Evolutionary conservation across 2,113 vertebrate species (phyloP).

Genomic region (Brachionichthys hirsutus): DNA sequence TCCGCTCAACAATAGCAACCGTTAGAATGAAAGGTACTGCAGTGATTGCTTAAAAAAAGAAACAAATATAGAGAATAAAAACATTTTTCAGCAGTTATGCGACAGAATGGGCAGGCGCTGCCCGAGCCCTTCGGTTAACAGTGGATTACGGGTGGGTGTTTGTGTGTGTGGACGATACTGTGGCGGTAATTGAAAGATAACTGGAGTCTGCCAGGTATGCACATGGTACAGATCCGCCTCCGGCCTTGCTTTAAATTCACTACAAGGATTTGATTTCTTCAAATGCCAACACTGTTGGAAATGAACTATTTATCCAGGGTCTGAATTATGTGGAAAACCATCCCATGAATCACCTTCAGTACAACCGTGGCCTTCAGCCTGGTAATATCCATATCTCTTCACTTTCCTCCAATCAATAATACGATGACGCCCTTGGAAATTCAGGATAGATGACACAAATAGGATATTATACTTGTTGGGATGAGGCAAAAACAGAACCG

Average conservation of each 20-base stretch:
- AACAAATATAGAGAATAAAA: not conserved
- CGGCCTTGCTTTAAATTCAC: slow-evolving; percentile 67
- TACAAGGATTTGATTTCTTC: slow-evolving; percentile 68
- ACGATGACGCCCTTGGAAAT: slow-evolving; percentile 69
- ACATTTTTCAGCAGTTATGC: slow-evolving; percentile 9
- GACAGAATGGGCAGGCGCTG: slow-evolving; percentile 16
- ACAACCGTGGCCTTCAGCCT: slow-evolving; percentile 68
- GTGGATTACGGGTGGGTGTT: slow-evolving; percentile 38
- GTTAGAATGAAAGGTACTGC: slow-evolving; percentile 36
- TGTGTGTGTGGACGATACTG: slow-evolving; percentile 38
- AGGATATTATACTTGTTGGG: slow-evolving; percentile 63
- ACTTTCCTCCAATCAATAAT: slow-evolving; percentile 75
- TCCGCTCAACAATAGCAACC: slow-evolving; percentile 45
- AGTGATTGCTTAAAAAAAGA: slow-evolving; percentile 20
- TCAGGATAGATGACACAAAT: slow-evolving; percentile 57
- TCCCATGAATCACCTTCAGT: slow-evolving; percentile 70
- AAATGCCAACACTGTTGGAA: slow-evolving; percentile 71
- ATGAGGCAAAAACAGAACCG: slow-evolving; percentile 17
- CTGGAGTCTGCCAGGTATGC: slow-evolving; percentile 40
- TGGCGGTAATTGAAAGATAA: slow-evolving; percentile 68
- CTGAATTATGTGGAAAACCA: slow-evolving; percentile 69
- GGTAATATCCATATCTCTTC: slow-evolving; percentile 74
- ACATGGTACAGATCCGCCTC: slow-evolving; percentile 36
- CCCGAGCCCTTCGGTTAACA: slow-evolving; percentile 12
- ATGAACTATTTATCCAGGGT: slow-evolving; percentile 68